These are phyloP conservation scores for Chionoecetes opilio DNA, from an alignment of 1,140 invertebrate genomes.

Conservation along the genomic window DNA sequence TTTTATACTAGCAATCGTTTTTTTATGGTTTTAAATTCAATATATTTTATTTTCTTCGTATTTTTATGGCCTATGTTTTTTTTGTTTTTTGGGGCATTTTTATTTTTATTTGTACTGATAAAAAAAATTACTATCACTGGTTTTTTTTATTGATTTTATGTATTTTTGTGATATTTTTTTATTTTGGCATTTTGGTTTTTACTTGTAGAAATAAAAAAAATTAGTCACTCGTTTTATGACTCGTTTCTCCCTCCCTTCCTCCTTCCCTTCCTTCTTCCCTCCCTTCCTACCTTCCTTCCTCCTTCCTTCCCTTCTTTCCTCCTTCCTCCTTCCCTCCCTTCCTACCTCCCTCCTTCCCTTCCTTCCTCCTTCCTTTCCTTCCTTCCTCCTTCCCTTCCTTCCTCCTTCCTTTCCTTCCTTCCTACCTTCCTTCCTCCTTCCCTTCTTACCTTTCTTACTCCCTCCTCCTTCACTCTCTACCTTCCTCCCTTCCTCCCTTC, in stretches of 20 bases:
- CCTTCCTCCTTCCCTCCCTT: neutral
- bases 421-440: neutral
- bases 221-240: too few relatives aligned
- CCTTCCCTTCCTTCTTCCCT: neutral
- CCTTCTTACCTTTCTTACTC: neutral
- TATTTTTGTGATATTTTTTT: too few relatives aligned
- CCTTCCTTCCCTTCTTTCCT: neutral
- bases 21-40: too few relatives aligned
- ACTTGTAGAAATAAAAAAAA: too few relatives aligned
- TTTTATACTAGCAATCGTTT: too few relatives aligned
- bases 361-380: neutral
- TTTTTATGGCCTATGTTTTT: too few relatives aligned
- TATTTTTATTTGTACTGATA: too few relatives aligned
- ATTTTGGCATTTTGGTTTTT: too few relatives aligned
- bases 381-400: neutral
- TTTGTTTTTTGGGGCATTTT: too few relatives aligned
- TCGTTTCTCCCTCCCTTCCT: conserved; percentile 23
- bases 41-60: too few relatives aligned
- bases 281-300: neutral
- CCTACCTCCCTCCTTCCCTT: neutral
- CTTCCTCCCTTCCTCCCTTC: neutral
- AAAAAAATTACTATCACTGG: too few relatives aligned
- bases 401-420: neutral
- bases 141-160: too few relatives aligned
- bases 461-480: neutral